phyloP scores from a whole-genome alignment of 2,113 vertebrate species.

The Collichthys lucidus region DNA sequence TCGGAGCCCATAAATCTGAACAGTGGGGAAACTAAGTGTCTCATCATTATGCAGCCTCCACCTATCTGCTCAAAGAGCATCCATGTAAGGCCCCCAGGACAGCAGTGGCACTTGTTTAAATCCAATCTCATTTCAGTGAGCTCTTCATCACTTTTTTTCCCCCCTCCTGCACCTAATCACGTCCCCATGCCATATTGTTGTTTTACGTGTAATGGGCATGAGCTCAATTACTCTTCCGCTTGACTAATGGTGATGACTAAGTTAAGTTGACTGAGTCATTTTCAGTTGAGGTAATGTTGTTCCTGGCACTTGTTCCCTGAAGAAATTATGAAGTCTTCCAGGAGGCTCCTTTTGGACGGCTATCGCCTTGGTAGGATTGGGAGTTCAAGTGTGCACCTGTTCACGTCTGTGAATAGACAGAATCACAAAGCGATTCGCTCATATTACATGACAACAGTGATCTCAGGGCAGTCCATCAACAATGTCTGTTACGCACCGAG shows the following conservation, averaged over 20 bases:
- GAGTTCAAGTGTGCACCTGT: constrained; percentile 36
- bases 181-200: constrained; percentile 65
- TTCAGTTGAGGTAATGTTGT: constrained; percentile 55
- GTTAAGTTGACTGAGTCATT: constrained; percentile 64
- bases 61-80: constrained; percentile 66
- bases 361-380: constrained; percentile 11
- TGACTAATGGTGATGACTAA: constrained; percentile 72
- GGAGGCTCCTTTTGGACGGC: constrained; percentile 5
- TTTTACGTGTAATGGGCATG: constrained; percentile 71
- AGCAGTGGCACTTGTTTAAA: constrained; percentile 71
- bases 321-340: constrained; percentile 36
- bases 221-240: constrained; percentile 72
- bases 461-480: not conserved
- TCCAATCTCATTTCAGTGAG: constrained; percentile 75
- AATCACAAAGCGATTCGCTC: not conserved
- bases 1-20: constrained; percentile 78
- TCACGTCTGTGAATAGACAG: not conserved
- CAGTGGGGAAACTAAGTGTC: constrained; percentile 72
- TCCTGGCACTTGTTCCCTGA: constrained; percentile 43
- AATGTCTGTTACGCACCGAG: not conserved
- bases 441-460: not conserved
- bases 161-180: constrained; percentile 57
- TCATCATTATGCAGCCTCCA: constrained; percentile 77
- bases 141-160: constrained; percentile 67
- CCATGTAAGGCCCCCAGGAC: constrained; percentile 64